Evolutionary conservation across 2,113 vertebrate species (phyloP).

Genomic region (Pristiophorus japonicus): DNA sequence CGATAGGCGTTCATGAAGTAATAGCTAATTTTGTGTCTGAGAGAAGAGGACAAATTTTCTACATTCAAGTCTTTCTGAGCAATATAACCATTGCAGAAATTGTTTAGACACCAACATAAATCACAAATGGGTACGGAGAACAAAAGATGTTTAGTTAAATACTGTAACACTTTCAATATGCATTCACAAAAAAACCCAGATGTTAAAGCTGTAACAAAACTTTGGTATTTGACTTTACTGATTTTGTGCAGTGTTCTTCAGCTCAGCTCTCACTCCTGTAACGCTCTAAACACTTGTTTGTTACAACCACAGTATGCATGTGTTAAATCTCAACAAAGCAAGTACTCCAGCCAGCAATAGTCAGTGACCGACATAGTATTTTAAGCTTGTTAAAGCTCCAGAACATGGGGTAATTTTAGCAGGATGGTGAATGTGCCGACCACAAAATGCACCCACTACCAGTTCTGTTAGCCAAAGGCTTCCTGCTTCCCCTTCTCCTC

Average conservation of each 20-base stretch:
- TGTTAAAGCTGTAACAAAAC: background rate
- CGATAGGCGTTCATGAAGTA: conserved; percentile 31
- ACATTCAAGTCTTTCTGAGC: conserved; percentile 1
- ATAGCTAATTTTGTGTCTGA: conserved; percentile 30
- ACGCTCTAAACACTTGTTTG: background rate
- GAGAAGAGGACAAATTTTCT: conserved; percentile 28
- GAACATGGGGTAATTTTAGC: background rate
- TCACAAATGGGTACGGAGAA: background rate
- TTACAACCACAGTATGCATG: background rate
- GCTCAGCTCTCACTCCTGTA: background rate
- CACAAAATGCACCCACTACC: background rate
- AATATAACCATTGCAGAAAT: background rate
- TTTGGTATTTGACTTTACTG: background rate
- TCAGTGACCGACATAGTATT: background rate
- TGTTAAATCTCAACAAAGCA: background rate
- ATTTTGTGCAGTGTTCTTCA: background rate
- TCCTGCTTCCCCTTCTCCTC: background rate
- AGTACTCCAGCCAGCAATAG: background rate
- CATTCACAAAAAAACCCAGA: background rate
- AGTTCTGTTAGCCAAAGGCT: background rate
- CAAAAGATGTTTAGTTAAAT: background rate
- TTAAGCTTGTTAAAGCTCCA: background rate
- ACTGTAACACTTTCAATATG: background rate
- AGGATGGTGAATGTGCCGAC: background rate
- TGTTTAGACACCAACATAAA: background rate